Evolutionary conservation across 2,797 vertebrate genomes (phyloP), one percentile per base, ranked within the genome.

Genomic region (Rhynchotus rufescens): DNA sequence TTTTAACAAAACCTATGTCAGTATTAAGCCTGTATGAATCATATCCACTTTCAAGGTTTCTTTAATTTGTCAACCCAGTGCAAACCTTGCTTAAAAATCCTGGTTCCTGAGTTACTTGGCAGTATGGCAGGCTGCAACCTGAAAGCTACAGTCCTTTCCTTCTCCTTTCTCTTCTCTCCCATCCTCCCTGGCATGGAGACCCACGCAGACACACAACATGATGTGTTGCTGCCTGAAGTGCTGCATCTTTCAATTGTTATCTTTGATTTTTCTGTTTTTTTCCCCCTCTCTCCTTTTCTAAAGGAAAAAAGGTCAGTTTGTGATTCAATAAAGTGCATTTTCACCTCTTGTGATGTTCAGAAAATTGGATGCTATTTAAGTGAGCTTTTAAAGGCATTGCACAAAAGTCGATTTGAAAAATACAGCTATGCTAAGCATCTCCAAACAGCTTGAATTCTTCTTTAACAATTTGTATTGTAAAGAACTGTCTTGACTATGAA

Each of bases 1-100:
- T 60, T 74, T 36, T 69, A 71, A 56, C 20, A 56, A 84, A 69
- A 32, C n/a, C 36, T 34, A 20, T 13, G 25, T 72, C 49, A 79
- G 28, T 13, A 51, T 66, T 45, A 11, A 23, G 10, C 47, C 64
- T 26, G 30, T 34, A 38, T 36, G 42, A 67, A 45, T 86, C 1
- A 38, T 16, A 40, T 40, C 40, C 40, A 40, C 40, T 12, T 40
- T 73, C 36, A 72, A 51, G 61, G 42, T 76, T 61, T 84, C 75
- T 93, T 56, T 62, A 85, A 88, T 12, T 88, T 93, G 80, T 82
- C 62, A 59, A 49, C 60, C 74, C 25, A 74, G 32, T 56, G 52
- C 76, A 20, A 1, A 6, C 40, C 62, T 71, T 87, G 61, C 59
- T 82, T 49, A 57, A 86, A 86, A 77, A 19, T 51, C 69, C 10